Percentiles rank a stretch among this genome's conserved stretches.
Evolutionary conservation across 2,797 vertebrate species (phyloP).

Genomic region (Paramormyrops hopkinsi): DNA sequence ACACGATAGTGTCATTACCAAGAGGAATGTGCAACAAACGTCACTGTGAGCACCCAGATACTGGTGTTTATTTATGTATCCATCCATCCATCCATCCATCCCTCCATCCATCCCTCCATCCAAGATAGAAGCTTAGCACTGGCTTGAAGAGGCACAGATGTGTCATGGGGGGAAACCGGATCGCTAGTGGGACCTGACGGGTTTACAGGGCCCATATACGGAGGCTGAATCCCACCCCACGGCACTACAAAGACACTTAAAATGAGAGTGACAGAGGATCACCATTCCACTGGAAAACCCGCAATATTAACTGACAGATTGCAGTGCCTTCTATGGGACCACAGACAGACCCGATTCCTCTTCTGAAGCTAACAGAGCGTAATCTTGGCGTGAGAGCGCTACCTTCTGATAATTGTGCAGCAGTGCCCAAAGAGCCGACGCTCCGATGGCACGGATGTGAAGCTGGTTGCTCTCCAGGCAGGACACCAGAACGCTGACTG

Average conservation of each 20-base stretch:
- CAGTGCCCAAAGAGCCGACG: constrained; percentile 87
- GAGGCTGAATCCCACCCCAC: not conserved
- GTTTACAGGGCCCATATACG: not conserved
- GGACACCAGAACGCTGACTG: constrained; percentile 63
- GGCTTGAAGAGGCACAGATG: not conserved
- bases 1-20: not conserved
- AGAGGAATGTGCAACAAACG: not conserved
- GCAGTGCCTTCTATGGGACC: not conserved
- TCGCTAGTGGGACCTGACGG: not conserved
- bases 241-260: not conserved
- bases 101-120: too few species aligned
- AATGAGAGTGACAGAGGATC: not conserved
- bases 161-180: not conserved
- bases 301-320: not conserved
- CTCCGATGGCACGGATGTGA: constrained; percentile 71
- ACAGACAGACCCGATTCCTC: not conserved
- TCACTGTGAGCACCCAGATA: not conserved
- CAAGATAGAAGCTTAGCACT: not conserved
- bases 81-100: not conserved
- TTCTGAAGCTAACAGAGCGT: not conserved
- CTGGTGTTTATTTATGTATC: not conserved
- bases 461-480: constrained; percentile 72
- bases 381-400: constrained; percentile 27
- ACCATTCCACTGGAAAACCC: not conserved
- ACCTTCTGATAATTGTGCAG: constrained; percentile 91